Evolutionary conservation across 2,113 vertebrate genomes (phyloP), one percentile per base, ranked within the genome.

Genomic region (Percopsis transmontana): DNA sequence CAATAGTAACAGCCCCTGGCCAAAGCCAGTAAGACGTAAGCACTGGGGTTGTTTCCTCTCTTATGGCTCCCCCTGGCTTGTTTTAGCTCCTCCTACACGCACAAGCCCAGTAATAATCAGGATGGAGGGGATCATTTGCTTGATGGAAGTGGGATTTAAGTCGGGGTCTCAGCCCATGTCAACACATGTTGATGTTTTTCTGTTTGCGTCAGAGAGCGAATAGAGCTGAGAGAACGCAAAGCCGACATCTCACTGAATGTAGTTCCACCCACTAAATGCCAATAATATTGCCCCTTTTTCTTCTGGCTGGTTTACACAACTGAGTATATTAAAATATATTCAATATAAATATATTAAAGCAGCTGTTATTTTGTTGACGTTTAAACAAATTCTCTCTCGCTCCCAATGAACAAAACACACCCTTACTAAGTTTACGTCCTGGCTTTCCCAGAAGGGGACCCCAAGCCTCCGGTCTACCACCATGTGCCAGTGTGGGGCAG

Each of bases 391-490:
- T n/a, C 19, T 23, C 16, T 10, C 58, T 50, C 45, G 23, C 16
- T 62, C 60, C 21, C 23, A 24, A 33, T 33, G 27, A 33, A 33
- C 27, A 33, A 7, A 33, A 7, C 27, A 33, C 5, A 33, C 8
- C 8, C 5, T 33, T 33, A 33, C 5, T 33, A 7, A 33, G 27
- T 33, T 33, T 4, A 33, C 19, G 15, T 21, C 56, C 45, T 58
- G 33, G 40, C 56, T 15, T n/a, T n/a, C 61, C 65, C 76, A 99
- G 96, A 99, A 0, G 94, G 93, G 48, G 97, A 98, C 76, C 92
- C 94, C 83, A 94, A 94, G 87, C 92, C 93, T 2, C 96, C 97
- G 0, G 91, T 94, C 55, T 99, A 97, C 87, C 95, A 97, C 70
- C 97, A 99, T 0, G 93, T 98, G 20, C 94, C 95, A 2, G 92